These are phyloP conservation scores for Vulpes lagopus DNA, from an alignment of 2,113 vertebrate genomes.

Conservation along the genomic window DNA sequence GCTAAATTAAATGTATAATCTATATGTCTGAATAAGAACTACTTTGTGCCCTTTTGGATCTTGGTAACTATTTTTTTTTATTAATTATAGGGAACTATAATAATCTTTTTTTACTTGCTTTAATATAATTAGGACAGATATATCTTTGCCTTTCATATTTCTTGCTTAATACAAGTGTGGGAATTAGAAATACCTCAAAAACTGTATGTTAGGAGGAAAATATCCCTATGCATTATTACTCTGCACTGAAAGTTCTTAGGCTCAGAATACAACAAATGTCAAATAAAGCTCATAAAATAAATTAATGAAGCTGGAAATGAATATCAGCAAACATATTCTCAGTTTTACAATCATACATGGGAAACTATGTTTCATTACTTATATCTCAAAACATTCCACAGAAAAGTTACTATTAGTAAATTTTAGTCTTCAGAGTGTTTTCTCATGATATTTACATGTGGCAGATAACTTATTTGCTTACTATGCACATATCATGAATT, in stretches of 20 bases:
- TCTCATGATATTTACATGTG: neutral
- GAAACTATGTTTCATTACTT: slow-evolving; percentile 5
- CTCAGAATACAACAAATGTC: neutral
- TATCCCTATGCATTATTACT: neutral
- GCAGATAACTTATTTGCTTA: neutral
- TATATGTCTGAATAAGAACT: neutral
- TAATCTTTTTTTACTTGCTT: neutral
- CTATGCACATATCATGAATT: neutral
- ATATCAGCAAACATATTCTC: neutral
- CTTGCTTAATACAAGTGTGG: neutral
- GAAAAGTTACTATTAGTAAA: neutral
- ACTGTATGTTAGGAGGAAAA: neutral
- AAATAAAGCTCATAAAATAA: neutral
- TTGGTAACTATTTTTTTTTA: neutral
- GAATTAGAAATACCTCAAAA: neutral
- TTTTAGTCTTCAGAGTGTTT: neutral
- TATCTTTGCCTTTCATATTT: neutral
- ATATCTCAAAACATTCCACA: neutral
- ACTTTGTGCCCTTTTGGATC: neutral
- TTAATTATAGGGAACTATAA: neutral
- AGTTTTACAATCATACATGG: neutral
- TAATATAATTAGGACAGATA: neutral
- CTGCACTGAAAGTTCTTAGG: neutral
- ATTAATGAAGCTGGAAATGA: neutral
- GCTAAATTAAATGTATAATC: neutral